Percentiles rank a stretch among this genome's conserved stretches.
Conservation (phyloP, 2,888 invertebrate genomes). For the Junonia oenone region DNA sequence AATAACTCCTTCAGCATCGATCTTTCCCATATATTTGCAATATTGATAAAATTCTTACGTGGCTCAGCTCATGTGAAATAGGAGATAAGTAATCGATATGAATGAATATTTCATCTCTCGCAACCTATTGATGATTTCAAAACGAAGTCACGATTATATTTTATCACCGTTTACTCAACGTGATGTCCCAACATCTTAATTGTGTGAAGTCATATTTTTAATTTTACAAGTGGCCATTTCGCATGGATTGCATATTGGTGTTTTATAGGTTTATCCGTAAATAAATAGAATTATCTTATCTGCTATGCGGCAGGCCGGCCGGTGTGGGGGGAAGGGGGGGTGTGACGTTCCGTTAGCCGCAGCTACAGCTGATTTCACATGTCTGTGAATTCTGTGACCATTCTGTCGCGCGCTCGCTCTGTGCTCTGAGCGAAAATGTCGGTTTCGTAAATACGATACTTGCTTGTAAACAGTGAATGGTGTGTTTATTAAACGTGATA, state of each 20-base stretch:
- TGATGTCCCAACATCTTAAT: neutral
- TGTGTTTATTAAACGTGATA: conserved; percentile 22
- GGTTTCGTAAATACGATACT: conserved; percentile 42
- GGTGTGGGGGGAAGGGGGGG: conserved; percentile 38
- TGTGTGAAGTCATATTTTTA: neutral
- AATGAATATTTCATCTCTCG: neutral
- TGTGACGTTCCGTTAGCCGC: conserved; percentile 38
- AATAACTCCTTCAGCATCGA: too few species aligned
- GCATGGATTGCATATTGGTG: conserved; percentile 28
- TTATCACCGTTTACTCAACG: neutral
- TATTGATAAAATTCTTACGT: neutral
- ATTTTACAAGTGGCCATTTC: conserved; percentile 21
- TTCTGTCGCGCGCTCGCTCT: conserved; percentile 48
- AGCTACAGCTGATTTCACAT: conserved; percentile 76
- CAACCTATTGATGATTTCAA: conserved; percentile 30
- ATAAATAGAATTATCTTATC: conserved; percentile 62
- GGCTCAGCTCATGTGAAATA: neutral
- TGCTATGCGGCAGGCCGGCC: conserved; percentile 39
- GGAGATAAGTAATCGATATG: conserved; percentile 3
- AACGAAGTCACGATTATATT: conserved; percentile 35
- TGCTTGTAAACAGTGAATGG: conserved; percentile 23
- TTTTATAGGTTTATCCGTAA: conserved; percentile 44
- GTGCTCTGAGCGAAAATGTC: conserved; percentile 51
- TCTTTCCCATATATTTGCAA: too few species aligned
- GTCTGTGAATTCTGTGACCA: conserved; percentile 49